Evolutionary conservation across 1,140 invertebrate genomes (phyloP).

Genomic region (Bradynema listronoti): DNA sequence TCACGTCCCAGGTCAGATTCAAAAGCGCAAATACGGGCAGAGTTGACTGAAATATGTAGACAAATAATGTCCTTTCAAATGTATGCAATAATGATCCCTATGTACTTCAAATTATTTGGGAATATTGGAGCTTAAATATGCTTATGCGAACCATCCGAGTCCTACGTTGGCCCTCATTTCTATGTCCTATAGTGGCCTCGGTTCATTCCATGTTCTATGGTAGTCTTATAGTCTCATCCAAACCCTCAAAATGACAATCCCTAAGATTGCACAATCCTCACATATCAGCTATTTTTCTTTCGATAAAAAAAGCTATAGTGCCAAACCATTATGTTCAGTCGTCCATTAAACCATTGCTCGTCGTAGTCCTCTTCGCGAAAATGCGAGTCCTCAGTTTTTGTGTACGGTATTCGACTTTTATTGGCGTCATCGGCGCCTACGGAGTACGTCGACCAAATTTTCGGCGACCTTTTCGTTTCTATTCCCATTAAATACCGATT

Average conservation of each 20-base stretch:
- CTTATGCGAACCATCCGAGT: not conserved
- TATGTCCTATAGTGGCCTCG: not conserved
- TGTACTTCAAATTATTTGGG: too few species aligned
- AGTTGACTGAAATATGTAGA: not conserved
- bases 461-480: not conserved
- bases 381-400: slow-evolving; percentile 3
- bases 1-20: slow-evolving; percentile 3
- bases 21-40: slow-evolving; percentile 1
- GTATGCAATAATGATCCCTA: too few species aligned
- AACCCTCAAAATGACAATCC: not conserved
- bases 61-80: not conserved
- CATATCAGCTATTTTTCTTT: not conserved
- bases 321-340: slow-evolving; percentile 3
- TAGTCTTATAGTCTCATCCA: not conserved
- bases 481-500: not conserved
- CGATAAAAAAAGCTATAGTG: not conserved
- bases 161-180: not conserved
- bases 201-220: not conserved
- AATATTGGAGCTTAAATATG: not conserved
- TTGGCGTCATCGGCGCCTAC: not conserved
- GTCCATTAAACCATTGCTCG: not conserved
- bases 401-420: not conserved
- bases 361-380: slow-evolving; percentile 9
- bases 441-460: not conserved
- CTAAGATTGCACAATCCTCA: not conserved